A percentile compares a stretch with the other conserved stretches of the same genome.
These are phyloP conservation scores for Portevinia maculata DNA, from an alignment of 2,888 invertebrate species.

Conservation along the genomic window DNA sequence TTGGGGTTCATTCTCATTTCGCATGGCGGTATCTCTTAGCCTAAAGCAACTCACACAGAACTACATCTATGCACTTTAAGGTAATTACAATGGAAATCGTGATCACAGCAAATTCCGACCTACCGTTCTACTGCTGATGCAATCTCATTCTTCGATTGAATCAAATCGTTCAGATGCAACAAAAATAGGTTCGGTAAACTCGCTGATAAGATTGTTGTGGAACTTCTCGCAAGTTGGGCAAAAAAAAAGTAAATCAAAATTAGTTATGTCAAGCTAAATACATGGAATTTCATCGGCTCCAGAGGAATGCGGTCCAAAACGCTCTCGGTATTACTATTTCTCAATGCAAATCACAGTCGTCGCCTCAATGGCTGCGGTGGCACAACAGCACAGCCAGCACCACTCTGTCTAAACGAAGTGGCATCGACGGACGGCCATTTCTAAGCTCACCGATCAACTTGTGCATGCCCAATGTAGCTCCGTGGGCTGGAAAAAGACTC, in stretches of 20 bases:
- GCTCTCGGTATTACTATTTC: slow-evolving; percentile 33
- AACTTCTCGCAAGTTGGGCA: slow-evolving; percentile 25
- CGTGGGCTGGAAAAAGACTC: slow-evolving; percentile 42
- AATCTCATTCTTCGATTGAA: slow-evolving; percentile 50
- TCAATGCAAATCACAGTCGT: slow-evolving; percentile 57
- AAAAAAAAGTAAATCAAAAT: slow-evolving; percentile 31
- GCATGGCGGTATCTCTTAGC: slow-evolving; percentile 20
- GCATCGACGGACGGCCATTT: slow-evolving; percentile 58
- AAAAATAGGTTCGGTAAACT: slow-evolving; percentile 3
- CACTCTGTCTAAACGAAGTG: slow-evolving; percentile 51
- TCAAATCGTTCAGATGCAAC: slow-evolving; percentile 38
- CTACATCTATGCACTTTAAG: background rate
- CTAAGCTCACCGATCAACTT: slow-evolving; percentile 61
- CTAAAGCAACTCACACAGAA: background rate
- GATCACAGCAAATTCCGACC: slow-evolving; percentile 40
- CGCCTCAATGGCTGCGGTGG: slow-evolving; percentile 61
- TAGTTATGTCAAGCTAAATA: slow-evolving; percentile 39
- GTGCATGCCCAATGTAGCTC: slow-evolving; percentile 25
- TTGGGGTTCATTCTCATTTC: slow-evolving; percentile 49
- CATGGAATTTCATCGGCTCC: slow-evolving; percentile 45
- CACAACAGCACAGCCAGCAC: slow-evolving; percentile 34
- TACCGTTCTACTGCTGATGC: slow-evolving; percentile 54
- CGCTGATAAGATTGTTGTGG: slow-evolving; percentile 15
- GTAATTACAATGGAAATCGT: slow-evolving; percentile 36
- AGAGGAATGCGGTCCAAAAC: slow-evolving; percentile 56